A percentile compares a stretch with the other conserved stretches of the same genome.
Evolutionary conservation across 2,888 invertebrate genomes (phyloP).

Genomic region (Chrysodeixis includens): DNA sequence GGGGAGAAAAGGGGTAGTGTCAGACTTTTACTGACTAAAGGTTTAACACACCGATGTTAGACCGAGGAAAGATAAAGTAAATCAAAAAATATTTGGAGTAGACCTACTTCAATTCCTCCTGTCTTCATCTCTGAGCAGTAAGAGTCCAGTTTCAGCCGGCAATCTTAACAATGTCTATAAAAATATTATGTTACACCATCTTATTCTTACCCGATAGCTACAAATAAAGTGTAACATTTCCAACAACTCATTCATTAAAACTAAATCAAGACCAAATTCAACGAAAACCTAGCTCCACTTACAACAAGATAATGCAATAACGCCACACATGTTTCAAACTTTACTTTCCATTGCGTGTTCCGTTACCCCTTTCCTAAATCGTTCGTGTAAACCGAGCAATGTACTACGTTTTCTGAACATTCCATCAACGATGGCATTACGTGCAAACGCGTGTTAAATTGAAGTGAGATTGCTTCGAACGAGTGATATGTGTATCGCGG

Average conservation of each 20-base stretch:
- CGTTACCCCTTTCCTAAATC: conserved; percentile 7
- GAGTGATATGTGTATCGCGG: conserved; percentile 63
- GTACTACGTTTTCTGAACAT: conserved; percentile 56
- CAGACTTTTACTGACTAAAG: too few relatives aligned
- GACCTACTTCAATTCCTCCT: too few relatives aligned
- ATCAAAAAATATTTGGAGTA: too few relatives aligned
- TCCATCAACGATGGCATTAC: conserved; percentile 78
- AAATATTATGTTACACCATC: neutral
- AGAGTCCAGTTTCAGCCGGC: too few relatives aligned
- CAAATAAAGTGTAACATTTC: neutral
- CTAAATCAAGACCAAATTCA: neutral
- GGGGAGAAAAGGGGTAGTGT: too few relatives aligned
- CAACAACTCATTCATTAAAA: neutral
- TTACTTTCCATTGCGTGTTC: conserved; percentile 24
- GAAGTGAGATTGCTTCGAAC: conserved; percentile 81
- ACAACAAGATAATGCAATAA: conserved; percentile 23
- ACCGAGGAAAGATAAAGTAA: too few relatives aligned
- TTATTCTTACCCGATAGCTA: too few relatives aligned
- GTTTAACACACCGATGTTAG: too few relatives aligned
- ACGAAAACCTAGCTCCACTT: conserved; percentile 7
- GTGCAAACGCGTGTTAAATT: conserved; percentile 86
- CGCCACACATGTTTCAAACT: conserved; percentile 10
- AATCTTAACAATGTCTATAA: too few relatives aligned
- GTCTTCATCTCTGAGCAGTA: too few relatives aligned
- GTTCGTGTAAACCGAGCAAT: conserved; percentile 45